These are phyloP conservation scores for Rhinopomastus cyanomelas DNA, from an alignment of 2,113 vertebrate genomes.

Conservation along the genomic window DNA sequence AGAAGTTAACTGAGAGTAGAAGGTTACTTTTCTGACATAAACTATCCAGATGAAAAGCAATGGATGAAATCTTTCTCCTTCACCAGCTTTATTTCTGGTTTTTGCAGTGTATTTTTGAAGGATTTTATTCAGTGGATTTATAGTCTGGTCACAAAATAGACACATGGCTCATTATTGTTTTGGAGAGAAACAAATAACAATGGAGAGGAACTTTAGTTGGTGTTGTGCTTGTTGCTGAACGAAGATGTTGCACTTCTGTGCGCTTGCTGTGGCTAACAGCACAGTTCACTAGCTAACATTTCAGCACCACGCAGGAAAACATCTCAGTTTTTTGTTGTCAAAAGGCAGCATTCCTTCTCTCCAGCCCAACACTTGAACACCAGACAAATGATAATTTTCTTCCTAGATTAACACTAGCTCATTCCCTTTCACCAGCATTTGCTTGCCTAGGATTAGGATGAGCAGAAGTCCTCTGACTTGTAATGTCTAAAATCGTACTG, in stretches of 20 bases:
- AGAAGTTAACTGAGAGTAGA: not conserved
- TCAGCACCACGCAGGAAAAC: not conserved
- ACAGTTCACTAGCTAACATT: not conserved
- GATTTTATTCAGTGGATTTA: not conserved
- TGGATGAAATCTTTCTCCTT: not conserved
- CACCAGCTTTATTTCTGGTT: not conserved
- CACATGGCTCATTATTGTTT: not conserved
- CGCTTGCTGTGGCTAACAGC: not conserved
- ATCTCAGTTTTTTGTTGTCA: not conserved
- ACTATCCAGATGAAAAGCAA: not conserved
- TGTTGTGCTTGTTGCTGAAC: not conserved
- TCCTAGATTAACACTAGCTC: not conserved
- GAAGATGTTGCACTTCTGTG: not conserved
- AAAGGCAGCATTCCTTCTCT: not conserved
- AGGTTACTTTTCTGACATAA: not conserved
- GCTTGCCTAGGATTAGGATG: slow-evolving; percentile 24
- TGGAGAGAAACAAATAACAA: not conserved
- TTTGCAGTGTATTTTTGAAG: not conserved
- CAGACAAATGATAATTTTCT: not conserved
- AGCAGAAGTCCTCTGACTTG: not conserved
- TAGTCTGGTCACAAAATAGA: not conserved
- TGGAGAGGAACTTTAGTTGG: not conserved
- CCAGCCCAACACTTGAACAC: not conserved
- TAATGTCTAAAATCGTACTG: slow-evolving; percentile 35
- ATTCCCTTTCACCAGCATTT: slow-evolving; percentile 25